These are phyloP conservation scores for Aptenodytes forsteri DNA, from an alignment of 2,113 vertebrate genomes.

Conservation along the genomic window DNA sequence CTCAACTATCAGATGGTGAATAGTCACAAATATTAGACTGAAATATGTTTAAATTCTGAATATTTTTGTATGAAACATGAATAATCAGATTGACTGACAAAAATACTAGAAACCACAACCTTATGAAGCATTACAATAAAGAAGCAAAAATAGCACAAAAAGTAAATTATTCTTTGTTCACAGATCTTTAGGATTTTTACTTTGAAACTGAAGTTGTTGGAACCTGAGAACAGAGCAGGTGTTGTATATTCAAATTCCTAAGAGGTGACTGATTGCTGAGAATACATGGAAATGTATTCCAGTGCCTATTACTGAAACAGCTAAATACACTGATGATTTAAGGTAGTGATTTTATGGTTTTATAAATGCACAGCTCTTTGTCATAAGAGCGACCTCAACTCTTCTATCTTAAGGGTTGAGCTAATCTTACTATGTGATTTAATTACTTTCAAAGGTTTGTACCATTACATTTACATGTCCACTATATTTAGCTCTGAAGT, in stretches of 20 bases:
- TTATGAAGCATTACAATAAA: background rate
- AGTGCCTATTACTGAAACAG: background rate
- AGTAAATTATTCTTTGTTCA: background rate
- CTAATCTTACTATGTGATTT: background rate
- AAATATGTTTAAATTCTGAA: background rate
- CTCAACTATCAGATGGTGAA: background rate
- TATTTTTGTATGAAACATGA: background rate
- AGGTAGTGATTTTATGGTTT: conserved; percentile 18
- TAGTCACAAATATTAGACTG: background rate
- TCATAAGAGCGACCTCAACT: background rate
- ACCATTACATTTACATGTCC: conserved; percentile 1
- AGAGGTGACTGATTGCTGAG: background rate
- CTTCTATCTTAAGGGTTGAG: conserved; percentile 22
- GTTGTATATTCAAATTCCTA: background rate
- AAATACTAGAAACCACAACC: background rate
- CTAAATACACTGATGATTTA: conserved; percentile 5
- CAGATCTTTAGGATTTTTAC: background rate
- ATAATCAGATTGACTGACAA: background rate
- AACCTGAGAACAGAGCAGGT: background rate
- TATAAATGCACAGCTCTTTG: background rate
- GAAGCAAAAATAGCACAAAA: background rate
- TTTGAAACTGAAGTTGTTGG: conserved; percentile 5
- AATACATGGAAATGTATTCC: background rate
- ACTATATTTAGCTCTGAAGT: background rate
- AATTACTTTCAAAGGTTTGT: conserved; percentile 12